Evolutionary conservation across 1,140 invertebrate species (phyloP).

Genomic region (Drosophila repleta): DNA sequence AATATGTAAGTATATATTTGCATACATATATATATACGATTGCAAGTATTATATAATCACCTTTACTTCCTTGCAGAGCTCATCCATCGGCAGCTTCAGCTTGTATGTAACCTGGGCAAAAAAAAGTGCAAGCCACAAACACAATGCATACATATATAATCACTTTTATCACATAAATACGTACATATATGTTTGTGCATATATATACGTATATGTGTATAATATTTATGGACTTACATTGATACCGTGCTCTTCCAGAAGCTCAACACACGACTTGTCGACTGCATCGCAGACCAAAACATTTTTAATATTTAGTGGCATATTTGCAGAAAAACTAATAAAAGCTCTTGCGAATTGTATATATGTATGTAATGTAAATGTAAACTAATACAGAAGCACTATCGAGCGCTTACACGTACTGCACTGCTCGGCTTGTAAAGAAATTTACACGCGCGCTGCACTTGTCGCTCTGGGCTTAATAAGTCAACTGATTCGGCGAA

Average conservation of each 20-base stretch:
- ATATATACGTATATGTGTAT: background rate
- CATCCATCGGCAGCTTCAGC: slow-evolving; percentile 92
- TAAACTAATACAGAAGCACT: slow-evolving; percentile 3
- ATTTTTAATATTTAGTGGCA: slow-evolving; percentile 86
- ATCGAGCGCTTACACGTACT: background rate
- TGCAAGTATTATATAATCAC: slow-evolving; percentile 85
- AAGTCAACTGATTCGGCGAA: slow-evolving; percentile 58
- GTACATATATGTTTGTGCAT: background rate
- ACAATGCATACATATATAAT: slow-evolving; percentile 2
- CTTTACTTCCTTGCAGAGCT: slow-evolving; percentile 93
- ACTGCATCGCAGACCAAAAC: slow-evolving; percentile 97
- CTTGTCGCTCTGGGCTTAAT: slow-evolving; percentile 34
- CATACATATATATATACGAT: background rate
- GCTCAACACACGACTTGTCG: slow-evolving; percentile 92
- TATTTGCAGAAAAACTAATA: slow-evolving; percentile 37
- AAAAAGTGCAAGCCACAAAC: slow-evolving; percentile 10
- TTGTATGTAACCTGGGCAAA: slow-evolving; percentile 84
- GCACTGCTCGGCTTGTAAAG: background rate
- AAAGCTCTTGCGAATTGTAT: background rate
- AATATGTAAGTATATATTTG: background rate
- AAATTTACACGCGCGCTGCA: slow-evolving; percentile 10
- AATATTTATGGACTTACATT: slow-evolving; percentile 85
- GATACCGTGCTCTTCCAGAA: slow-evolving; percentile 91
- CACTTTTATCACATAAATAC: background rate
- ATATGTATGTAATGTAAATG: too few relatives aligned